Evolutionary conservation across 2,888 invertebrate genomes (phyloP).

Genomic region (Cheilosia vernalis): DNA sequence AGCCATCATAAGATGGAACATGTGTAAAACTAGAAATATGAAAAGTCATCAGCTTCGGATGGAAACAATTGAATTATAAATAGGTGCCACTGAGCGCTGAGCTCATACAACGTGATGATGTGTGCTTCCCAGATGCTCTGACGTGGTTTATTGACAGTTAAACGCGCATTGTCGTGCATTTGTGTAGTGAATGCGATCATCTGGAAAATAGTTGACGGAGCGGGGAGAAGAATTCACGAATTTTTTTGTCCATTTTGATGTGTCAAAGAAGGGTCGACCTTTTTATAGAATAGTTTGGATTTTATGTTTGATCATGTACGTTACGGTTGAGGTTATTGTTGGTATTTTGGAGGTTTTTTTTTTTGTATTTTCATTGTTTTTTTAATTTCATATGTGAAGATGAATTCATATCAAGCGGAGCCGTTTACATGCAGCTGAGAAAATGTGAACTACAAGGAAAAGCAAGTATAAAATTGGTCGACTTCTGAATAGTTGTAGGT

Average conservation of each 20-base stretch:
- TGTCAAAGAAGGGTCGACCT: conserved; percentile 18
- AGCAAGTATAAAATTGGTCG: too few relatives aligned
- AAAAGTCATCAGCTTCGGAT: not conserved
- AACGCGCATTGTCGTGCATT: conserved; percentile 34
- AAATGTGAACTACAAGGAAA: too few relatives aligned
- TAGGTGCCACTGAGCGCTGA: conserved; percentile 22
- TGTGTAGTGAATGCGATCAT: conserved; percentile 1
- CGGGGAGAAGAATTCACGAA: too few relatives aligned
- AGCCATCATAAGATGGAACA: conserved; percentile 3
- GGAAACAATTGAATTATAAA: conserved; percentile 32
- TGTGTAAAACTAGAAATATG: conserved; percentile 11
- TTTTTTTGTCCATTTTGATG: not conserved
- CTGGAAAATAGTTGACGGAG: too few relatives aligned
- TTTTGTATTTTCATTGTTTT: not conserved
- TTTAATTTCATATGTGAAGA: too few relatives aligned
- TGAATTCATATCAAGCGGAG: too few relatives aligned
- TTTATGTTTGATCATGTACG: conserved; percentile 14
- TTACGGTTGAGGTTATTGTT: not conserved
- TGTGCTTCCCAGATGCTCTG: conserved; percentile 33
- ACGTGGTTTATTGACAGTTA: conserved; percentile 11
- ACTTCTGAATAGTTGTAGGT: too few relatives aligned
- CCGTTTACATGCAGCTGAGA: too few relatives aligned
- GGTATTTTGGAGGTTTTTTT: not conserved
- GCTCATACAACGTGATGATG: conserved; percentile 11
- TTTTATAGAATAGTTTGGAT: not conserved